These are phyloP conservation scores for Pentalonia nigronervosa DNA, from an alignment of 1,140 invertebrate species.

Conservation along the genomic window DNA sequence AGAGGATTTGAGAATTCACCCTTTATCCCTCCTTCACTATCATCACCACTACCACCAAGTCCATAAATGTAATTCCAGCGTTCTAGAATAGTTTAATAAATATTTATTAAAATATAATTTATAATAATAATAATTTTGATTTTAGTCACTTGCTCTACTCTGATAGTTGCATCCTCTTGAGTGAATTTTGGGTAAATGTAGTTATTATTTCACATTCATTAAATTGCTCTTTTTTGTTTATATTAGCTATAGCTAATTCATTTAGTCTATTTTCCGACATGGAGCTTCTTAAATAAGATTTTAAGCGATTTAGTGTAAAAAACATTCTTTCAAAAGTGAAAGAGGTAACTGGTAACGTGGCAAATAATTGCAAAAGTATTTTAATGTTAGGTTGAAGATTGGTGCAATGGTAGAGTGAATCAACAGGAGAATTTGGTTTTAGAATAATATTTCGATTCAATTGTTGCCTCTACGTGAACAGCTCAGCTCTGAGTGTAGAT, in stretches of 20 bases:
- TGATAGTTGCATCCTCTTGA: too few species aligned
- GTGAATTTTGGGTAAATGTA: too few species aligned
- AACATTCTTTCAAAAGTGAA: neutral
- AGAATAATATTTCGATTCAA: neutral
- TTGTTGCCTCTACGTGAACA: neutral
- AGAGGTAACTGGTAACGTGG: neutral
- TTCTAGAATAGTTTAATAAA: too few species aligned
- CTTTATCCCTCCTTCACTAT: neutral
- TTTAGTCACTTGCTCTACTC: too few species aligned
- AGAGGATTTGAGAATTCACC: too few species aligned
- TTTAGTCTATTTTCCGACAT: neutral
- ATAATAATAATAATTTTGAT: too few species aligned
- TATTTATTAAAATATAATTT: too few species aligned
- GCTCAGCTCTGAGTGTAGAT: neutral
- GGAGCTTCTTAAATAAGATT: neutral
- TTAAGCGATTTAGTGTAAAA: neutral
- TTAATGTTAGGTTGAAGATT: neutral
- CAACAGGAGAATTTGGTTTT: neutral
- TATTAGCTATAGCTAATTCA: too few species aligned
- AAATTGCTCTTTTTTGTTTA: too few species aligned
- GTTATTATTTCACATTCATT: too few species aligned
- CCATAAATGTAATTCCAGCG: too few species aligned
- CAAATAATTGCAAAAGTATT: neutral
- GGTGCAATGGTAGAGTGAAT: neutral
- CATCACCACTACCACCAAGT: neutral